Conservation (phyloP, 2,113 vertebrate genomes). For the Ondatra zibethicus region DNA sequence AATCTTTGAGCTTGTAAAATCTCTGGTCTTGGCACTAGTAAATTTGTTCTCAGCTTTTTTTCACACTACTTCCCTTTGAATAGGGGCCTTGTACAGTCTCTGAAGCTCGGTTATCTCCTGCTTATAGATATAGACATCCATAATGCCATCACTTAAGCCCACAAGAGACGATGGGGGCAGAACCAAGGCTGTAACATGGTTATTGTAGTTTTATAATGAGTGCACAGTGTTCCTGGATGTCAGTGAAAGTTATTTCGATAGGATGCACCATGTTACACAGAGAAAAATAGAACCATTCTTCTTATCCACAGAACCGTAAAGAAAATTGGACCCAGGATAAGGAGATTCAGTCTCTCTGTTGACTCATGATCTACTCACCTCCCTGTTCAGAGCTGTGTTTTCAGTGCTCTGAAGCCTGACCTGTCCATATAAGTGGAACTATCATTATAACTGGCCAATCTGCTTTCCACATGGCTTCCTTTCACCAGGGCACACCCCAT, state of each 20-base stretch:
- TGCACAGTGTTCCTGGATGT: background rate
- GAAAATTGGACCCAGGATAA: background rate
- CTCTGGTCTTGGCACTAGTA: background rate
- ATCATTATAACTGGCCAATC: background rate
- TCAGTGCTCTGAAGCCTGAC: background rate
- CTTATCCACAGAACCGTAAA: background rate
- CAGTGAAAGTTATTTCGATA: background rate
- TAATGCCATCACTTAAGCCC: background rate
- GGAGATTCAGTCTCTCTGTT: background rate
- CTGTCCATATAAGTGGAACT: background rate
- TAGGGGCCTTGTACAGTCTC: background rate
- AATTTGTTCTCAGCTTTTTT: background rate
- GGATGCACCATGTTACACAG: background rate
- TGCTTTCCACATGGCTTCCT: constrained; percentile 1
- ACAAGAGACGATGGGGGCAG: background rate
- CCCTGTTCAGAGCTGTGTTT: background rate
- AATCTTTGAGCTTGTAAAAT: background rate
- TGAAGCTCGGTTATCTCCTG: background rate
- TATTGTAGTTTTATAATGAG: background rate
- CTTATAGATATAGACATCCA: background rate
- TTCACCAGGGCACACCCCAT: background rate
- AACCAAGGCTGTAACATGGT: background rate
- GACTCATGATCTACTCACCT: background rate
- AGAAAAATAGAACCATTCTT: constrained; percentile 15
- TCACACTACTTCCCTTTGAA: background rate